phyloP scores from a whole-genome alignment of 1,140 invertebrate species.

The Scaptomyza montana region DNA sequence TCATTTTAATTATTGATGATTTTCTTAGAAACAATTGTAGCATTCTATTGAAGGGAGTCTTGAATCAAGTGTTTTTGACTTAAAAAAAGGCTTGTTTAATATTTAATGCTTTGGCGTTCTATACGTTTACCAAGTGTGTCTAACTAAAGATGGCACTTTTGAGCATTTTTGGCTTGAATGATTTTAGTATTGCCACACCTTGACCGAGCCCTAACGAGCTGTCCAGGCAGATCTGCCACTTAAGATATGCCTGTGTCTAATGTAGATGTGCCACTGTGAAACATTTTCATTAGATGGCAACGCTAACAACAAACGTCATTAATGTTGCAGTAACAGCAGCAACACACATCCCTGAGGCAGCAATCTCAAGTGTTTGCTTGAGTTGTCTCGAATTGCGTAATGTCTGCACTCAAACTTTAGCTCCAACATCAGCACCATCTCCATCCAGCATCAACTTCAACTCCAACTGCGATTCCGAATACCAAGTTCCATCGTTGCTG shows the following conservation, averaged over 20 bases:
- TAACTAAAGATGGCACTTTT: no score
- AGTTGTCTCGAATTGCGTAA: conserved; percentile 76
- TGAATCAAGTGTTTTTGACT: no score
- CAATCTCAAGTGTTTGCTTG: conserved; percentile 66
- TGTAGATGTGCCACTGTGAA: conserved; percentile 4
- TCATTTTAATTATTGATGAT: no score
- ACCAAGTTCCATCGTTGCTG: conserved; percentile 25
- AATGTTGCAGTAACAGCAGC: conserved; percentile 15
- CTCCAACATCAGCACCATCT: conserved; percentile 15
- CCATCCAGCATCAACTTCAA: conserved; percentile 1
- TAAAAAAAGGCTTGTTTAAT: no score
- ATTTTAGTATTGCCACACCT: conserved; percentile 33
- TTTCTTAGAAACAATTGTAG: no score
- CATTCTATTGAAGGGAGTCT: no score
- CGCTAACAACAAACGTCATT: conserved; percentile 3
- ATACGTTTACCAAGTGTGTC: no score
- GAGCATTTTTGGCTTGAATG: not conserved
- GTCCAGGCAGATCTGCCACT: conserved; percentile 15
- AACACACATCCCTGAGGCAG: conserved; percentile 21
- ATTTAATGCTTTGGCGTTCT: no score
- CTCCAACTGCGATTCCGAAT: conserved; percentile 7
- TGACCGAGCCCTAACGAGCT: conserved; percentile 28
- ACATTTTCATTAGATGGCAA: not conserved
- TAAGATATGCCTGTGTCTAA: conserved; percentile 28
- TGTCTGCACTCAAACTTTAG: conserved; percentile 56